phyloP scores from a whole-genome alignment of 2,797 vertebrate genomes.

The Trachops cirrhosus region DNA sequence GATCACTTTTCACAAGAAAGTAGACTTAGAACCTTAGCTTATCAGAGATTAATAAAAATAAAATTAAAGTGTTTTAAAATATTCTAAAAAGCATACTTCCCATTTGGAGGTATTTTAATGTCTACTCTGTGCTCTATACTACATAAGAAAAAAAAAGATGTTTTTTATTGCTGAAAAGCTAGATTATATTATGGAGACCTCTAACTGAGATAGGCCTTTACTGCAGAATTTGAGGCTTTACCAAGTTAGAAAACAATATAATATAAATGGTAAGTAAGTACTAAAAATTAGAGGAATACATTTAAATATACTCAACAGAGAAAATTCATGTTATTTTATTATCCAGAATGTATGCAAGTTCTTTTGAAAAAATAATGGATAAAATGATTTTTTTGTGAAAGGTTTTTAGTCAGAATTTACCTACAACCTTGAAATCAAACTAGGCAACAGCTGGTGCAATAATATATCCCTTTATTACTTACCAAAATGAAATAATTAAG shows the following conservation, averaged over 20 bases:
- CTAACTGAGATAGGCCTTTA: neutral
- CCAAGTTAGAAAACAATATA: neutral
- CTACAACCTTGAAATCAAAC: neutral
- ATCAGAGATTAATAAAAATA: conserved; percentile 6
- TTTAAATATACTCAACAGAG: neutral
- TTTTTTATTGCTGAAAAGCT: neutral
- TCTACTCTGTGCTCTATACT: neutral
- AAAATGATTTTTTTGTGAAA: conserved; percentile 25
- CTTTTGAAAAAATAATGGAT: conserved; percentile 12
- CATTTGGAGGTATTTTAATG: neutral
- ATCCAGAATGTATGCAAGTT: neutral
- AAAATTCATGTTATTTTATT: conserved; percentile 20
- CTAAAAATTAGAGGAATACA: neutral
- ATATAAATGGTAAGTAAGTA: neutral
- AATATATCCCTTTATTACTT: conserved; percentile 12
- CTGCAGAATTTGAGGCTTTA: neutral
- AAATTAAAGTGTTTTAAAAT: conserved; percentile 25
- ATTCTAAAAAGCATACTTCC: conserved; percentile 9
- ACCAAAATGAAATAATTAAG: neutral
- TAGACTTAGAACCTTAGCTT: neutral
- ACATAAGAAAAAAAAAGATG: neutral
- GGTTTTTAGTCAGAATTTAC: neutral
- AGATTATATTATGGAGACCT: neutral
- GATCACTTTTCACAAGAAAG: conserved; percentile 1
- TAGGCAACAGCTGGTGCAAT: neutral